Base-by-base conservation (phyloP, 2,888 invertebrate species). In the Cryptophagus acutangulus region DNA sequence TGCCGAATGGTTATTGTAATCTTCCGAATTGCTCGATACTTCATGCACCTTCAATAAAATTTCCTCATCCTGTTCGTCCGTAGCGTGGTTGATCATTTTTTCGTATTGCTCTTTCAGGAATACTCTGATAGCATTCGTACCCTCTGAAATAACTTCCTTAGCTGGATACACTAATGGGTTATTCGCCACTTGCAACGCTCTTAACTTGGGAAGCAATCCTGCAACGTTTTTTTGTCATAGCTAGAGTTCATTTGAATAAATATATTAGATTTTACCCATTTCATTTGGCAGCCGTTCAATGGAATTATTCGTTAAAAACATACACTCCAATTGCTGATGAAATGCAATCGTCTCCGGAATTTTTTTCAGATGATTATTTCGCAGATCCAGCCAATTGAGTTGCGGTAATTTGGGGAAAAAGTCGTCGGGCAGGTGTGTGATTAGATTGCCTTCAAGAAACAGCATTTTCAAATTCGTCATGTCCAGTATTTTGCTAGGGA, bases 311-410 rank as follows among this genome's bases (percentile, higher is more conserved):
- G 81, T 76, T 17, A 84, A 61, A 13, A 84, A 66, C 37, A 84
- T 61, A 43, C 82, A 81, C 36, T 81, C 78, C 14, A 84, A 70
- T 48, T 60, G 65, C 34, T 59, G 59, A 51, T 84, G 83, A 47
- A 75, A 62, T 43, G 74, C 74, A 13, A 84, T 73, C 2, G 72
- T 70, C 43, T 57, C 63, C 1, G 84, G 82, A 36, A 84, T 62
- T 9, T 63, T 65, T 2, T 59, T 67, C 6, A 84, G 57, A 38
- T 70, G 58, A 60, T 84, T 84, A 45, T 78, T 74, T 52, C 84
- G 71, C 5, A 82, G 56, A 58, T 84, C 84, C 5, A 84, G 62
- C 77, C 81, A 84, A 60, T 73, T 74, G 1, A 84, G 69, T 54
- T 66, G 67, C 5, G 72, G 73, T 10, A 82, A 62, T 25, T 64